Base-by-base conservation (phyloP, 2,113 vertebrate genomes). In the Origma solitaria region DNA sequence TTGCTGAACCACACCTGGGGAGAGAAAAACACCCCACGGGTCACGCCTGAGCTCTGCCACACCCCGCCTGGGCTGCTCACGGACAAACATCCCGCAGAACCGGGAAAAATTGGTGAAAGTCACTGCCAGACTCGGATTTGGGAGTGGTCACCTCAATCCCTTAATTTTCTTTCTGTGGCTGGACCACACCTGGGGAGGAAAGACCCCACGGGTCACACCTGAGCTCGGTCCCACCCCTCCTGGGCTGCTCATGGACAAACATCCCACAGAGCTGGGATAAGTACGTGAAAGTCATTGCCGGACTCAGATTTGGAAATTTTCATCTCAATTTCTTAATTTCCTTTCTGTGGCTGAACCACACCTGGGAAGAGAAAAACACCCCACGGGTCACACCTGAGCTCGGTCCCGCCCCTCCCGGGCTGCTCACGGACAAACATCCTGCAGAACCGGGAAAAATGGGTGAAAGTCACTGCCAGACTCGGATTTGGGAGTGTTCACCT, bases 1-100 rank as follows among this genome's bases (percentile, higher is more conserved):
- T 99, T 99, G 94, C 99, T 99, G 97, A 99, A 99, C 99, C 99
- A 99, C 89, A 99, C 99, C 99, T 99, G 95, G 16, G 5, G 40
- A 18, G 15, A 62, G 42, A 95, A 60, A 91, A 50, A 44, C 6
- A 13, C 11, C 35, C 2, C 0, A 0, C 42, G 2, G 7, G 35
- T 40, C 22, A 27, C 45, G 25, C 17, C 21, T 33, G 56, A 25
- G 44, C 28, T 15, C 4, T 22, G 40, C 40, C 15, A 15, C 9
- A 13, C 2, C 25, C 6, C 71, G 37, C 40, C 53, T 22, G 31
- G 7, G 18, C 42, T 42, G 42, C 42, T 42, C 42, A 15, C 16
- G 42, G 42, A 42, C 19, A 20, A 20, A 45, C n/a, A n/a, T n/a
- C n/a, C n/a, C n/a, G n/a, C n/a, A n/a, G 44, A 21, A 45, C 44